Base-by-base conservation (phyloP, 2,888 invertebrate species). In the Troglohyphantes excavatus region DNA sequence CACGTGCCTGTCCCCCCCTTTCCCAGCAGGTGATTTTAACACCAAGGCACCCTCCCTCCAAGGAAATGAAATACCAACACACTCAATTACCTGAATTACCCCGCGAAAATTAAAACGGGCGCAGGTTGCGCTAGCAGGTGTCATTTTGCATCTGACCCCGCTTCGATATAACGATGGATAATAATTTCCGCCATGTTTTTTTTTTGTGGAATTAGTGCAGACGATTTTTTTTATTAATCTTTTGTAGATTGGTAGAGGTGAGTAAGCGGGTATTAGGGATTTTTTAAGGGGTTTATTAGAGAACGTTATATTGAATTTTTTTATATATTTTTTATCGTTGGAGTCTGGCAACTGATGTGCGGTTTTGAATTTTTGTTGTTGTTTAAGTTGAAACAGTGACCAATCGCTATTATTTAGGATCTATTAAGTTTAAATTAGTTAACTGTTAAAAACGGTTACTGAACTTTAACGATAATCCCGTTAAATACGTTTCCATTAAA, bases 41-140 rank as follows among this genome's bases (percentile, higher is more conserved):
- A 70, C 85, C 85, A 59, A 61, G 68, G 76, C 70, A 73, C 33
- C 61, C 72, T 70, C 43, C 53, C 46, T 72, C 84, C 59, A 29
- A 46, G 33, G 46, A 27, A 83, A 73, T 63, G 53, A 73, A 43
- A 39, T 68, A 61, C 27, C 23, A 82, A 70, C 26, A 59, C 70
- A 72, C 43, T 26, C 75, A 67, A 84, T 65, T 29, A 67, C 26
- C 53, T 39, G 53, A 75, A 73, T 67, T 61, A 76, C 53, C 76
- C 21, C 21, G 27, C 21, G 19, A 63, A 87, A 79, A 65, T 81
- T 65, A 81, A 81, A 85, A 85, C 67, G 61, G 29, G 26, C 29
- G 87, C 87, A 81, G 87, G 87, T 81, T 87, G 81, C 26, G 11
- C 43, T 5, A 29, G 87, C 87, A 87, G 87, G 87, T 87, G 87